Percentiles rank a stretch among this genome's conserved stretches.
phyloP scores from a whole-genome alignment of 2,888 invertebrate genomes.

The Caenorhabditis sp. region DNA sequence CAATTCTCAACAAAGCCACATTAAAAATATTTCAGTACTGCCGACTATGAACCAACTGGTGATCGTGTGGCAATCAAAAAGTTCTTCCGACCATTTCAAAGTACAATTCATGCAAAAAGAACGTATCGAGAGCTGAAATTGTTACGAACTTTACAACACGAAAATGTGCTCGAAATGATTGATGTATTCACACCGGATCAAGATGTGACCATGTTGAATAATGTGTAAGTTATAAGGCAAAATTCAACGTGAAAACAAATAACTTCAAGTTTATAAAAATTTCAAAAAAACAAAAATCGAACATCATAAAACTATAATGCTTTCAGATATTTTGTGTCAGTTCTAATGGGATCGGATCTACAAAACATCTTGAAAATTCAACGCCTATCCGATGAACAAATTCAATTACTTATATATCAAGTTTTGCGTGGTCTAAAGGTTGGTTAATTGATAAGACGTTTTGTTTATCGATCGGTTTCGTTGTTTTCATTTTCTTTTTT shows the following conservation, averaged over 20 bases:
- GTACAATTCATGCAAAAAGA: constrained; percentile 94
- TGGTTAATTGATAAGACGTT: background rate
- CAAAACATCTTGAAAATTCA: constrained; percentile 98
- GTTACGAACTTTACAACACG: constrained; percentile 97
- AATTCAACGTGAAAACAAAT: background rate
- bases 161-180: constrained; percentile 82
- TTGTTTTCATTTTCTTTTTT: background rate
- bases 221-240: constrained; percentile 63
- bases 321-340: constrained; percentile 87
- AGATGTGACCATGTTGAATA: constrained; percentile 50
- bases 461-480: background rate
- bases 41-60: constrained; percentile 69
- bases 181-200: constrained; percentile 66
- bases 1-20: too few species aligned
- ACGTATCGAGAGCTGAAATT: constrained; percentile 88
- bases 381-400: constrained; percentile 94
- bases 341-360: constrained; percentile 97
- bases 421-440: constrained; percentile 91
- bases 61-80: constrained; percentile 94
- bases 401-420: constrained; percentile 97
- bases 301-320: constrained; percentile 8
- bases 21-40: constrained; percentile 54
- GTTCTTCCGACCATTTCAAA: constrained; percentile 93
- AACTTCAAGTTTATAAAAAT: too few species aligned
- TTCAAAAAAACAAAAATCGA: background rate